phyloP scores from a whole-genome alignment of 1,140 invertebrate genomes.

The Drosophila suzukii region DNA sequence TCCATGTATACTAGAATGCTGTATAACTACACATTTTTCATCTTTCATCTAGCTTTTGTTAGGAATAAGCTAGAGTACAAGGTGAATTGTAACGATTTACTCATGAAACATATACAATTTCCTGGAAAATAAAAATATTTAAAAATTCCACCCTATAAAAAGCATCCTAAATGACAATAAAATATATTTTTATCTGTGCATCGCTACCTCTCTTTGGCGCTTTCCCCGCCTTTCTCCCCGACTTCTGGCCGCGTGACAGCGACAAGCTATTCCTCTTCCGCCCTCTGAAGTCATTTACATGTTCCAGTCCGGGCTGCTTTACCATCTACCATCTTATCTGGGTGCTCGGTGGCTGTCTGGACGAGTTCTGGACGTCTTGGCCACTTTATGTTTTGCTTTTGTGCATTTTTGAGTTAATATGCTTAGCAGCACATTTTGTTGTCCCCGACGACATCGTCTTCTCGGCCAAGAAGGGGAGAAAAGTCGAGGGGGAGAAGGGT shows the following conservation, averaged over 20 bases:
- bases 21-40: no score
- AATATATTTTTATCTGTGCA: slow-evolving; percentile 15
- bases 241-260: slow-evolving; percentile 36
- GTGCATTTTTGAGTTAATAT: slow-evolving; percentile 79
- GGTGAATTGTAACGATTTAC: no score
- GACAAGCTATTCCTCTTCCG: slow-evolving; percentile 30
- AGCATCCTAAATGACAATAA: no score
- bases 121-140: no score
- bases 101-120: no score
- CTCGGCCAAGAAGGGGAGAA: slow-evolving; percentile 5
- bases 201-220: slow-evolving; percentile 18
- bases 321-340: slow-evolving; percentile 38
- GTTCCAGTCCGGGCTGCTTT: slow-evolving; percentile 40
- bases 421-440: slow-evolving; percentile 78
- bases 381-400: slow-evolving; percentile 72
- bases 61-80: no score
- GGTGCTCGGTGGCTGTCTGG: slow-evolving; percentile 35
- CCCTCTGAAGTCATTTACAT: slow-evolving; percentile 66
- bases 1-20: no score
- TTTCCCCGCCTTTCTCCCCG: slow-evolving; percentile 5
- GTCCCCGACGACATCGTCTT: slow-evolving; percentile 42
- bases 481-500: background rate
- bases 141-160: no score
- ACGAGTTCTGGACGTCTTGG: slow-evolving; percentile 54
- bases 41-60: no score